These are phyloP conservation scores for Cathartes aura DNA, from an alignment of 2,113 vertebrate species.

Conservation along the genomic window DNA sequence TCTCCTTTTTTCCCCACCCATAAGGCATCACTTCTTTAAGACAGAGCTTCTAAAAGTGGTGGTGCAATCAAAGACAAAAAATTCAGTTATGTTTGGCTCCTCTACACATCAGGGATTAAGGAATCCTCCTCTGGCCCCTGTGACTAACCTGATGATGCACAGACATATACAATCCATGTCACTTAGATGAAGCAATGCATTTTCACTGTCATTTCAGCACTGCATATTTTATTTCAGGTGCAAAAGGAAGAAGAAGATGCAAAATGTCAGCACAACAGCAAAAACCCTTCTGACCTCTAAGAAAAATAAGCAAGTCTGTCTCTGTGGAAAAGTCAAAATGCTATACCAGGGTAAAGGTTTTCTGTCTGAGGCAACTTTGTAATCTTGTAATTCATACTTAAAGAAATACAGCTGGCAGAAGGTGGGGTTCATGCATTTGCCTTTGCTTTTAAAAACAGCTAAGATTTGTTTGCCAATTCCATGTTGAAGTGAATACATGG, in stretches of 20 bases:
- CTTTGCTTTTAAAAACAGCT: not conserved
- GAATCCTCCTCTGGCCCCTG: not conserved
- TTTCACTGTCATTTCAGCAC: not conserved
- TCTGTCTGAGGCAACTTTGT: not conserved
- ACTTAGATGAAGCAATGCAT: not conserved
- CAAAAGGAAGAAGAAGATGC: not conserved
- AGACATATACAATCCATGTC: not conserved
- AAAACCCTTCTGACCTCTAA: not conserved
- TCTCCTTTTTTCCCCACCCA: not conserved
- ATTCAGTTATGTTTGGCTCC: not conserved
- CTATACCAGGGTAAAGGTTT: not conserved
- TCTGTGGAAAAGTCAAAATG: not conserved
- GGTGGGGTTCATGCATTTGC: not conserved
- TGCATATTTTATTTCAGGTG: not conserved
- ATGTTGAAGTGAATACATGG: not conserved
- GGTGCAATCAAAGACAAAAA: not conserved
- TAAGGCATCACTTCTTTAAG: not conserved
- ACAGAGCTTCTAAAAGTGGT: not conserved
- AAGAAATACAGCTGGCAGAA: not conserved
- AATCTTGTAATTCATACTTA: not conserved
- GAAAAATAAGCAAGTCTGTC: not conserved
- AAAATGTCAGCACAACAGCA: not conserved
- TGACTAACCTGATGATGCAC: not conserved
- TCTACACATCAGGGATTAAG: not conserved
- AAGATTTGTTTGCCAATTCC: not conserved